Percentiles rank a stretch among this genome's conserved stretches.
These are phyloP conservation scores for Metopolophium dirhodum DNA, from an alignment of 1,140 invertebrate species.

Conservation along the genomic window DNA sequence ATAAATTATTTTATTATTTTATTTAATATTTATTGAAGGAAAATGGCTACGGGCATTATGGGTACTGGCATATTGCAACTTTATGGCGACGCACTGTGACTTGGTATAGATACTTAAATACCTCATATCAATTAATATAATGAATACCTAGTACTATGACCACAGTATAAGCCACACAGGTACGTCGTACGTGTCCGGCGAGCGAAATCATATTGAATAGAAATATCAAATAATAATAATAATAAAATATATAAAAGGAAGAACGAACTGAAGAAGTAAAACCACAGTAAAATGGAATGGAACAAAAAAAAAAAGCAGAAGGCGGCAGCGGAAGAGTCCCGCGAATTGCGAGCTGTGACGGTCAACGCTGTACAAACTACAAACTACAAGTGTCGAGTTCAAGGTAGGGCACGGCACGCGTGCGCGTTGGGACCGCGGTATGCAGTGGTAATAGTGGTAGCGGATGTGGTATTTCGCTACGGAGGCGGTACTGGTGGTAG, in stretches of 20 bases:
- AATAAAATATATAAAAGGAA: not conserved
- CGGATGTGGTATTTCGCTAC: not conserved
- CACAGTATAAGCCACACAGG: no score
- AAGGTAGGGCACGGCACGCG: constrained; percentile 16
- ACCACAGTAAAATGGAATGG: not conserved
- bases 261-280: not conserved
- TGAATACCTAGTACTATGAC: no score
- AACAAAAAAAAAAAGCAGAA: not conserved
- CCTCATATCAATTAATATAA: no score
- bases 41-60: no score
- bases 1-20: no score
- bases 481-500: not conserved
- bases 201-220: not conserved
- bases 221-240: no score
- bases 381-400: not conserved
- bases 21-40: no score
- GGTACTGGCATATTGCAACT: no score
- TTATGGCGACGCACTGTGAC: no score
- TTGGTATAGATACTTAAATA: no score
- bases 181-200: no score
- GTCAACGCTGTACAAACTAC: not conserved
- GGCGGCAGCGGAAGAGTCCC: no score
- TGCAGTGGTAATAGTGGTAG: not conserved
- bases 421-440: not conserved
- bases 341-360: not conserved